Base-by-base conservation (phyloP, 2,888 invertebrate genomes). In the Andrena marginata region DNA sequence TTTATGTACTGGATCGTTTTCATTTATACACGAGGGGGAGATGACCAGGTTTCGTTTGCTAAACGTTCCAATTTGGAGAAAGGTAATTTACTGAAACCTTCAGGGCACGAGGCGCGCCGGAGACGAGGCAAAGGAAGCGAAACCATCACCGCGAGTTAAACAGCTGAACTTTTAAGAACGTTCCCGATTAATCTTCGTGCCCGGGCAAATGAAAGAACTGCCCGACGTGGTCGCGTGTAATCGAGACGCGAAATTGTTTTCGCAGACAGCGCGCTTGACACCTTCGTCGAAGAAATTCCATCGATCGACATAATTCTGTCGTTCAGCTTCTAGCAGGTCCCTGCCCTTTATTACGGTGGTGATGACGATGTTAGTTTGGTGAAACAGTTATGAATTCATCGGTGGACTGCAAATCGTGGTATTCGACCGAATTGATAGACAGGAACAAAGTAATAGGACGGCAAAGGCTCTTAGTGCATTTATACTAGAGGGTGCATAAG, bases 51-150 rank as follows among this genome's bases (percentile, higher is more conserved):
- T 86, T 71, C 79, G 82, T 77, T 85, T 85, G 85, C 85, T 86
- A 79, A 87, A 87, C 87, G 87, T 86, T 86, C 85, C 85, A 85
- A 82, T 86, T 87, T 82, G 77, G 82, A 80, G 87, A 77, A 85
- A 86, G 87, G 74, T 80, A 86, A 86, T 86, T 86, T 86, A 87
- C 82, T 69, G 79, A 82, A 75, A 79, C 79, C 85, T 85, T 87
- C 82, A 63, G 82, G 82, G 77, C 69, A 74, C 74, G 71, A 48
- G 48, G 60, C 49, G 70, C 56, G 67, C 31, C 42, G 42, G 10
- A 13, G 26, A 26, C 35, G 69, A 75, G 64, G 70, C 71, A 73
- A 83, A 73, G 64, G 67, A 74, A 23, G 42, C 79, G 65, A 82
- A 86, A 84, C 76, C 69, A 63, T 77, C 59, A 70, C 80, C 77